Evolutionary conservation across 2,888 invertebrate species (phyloP).

Genomic region (Mongoloraphidia duomilia): DNA sequence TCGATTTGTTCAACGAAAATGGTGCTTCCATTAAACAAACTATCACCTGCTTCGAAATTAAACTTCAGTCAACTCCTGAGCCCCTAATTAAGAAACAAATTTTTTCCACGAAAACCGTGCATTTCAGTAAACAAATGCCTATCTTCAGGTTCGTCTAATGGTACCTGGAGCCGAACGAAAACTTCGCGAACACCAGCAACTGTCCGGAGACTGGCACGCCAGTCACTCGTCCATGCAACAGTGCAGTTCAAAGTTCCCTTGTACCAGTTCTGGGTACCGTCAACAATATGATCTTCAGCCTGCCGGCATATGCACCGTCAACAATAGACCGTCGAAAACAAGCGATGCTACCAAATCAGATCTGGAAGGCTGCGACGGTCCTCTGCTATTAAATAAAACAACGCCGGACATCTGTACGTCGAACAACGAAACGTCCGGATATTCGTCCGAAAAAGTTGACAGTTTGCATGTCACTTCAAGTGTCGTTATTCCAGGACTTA

Average conservation of each 20-base stretch:
- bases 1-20: too few species aligned
- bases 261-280: conserved; percentile 3
- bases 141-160: conserved; percentile 38
- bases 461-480: conserved; percentile 10
- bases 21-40: too few species aligned
- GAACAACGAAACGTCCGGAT: conserved; percentile 19
- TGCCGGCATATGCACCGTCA: conserved; percentile 9
- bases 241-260: conserved; percentile 5
- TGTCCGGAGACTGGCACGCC: conserved; percentile 32
- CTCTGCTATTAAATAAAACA: conserved; percentile 29
- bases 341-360: conserved; percentile 18
- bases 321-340: conserved; percentile 10
- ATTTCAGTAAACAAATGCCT: too few species aligned
- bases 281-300: conserved; percentile 11
- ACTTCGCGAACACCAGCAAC: conserved; percentile 36
- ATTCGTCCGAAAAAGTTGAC: conserved; percentile 8
- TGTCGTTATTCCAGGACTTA: conserved; percentile 17
- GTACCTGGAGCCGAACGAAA: conserved; percentile 44
- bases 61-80: too few species aligned
- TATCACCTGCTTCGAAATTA: too few species aligned
- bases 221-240: conserved; percentile 17
- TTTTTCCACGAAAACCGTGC: too few species aligned
- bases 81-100: too few species aligned
- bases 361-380: conserved; percentile 25
- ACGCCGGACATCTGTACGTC: conserved; percentile 34